Evolutionary conservation across 2,797 vertebrate species (phyloP).

Genomic region (Todus mexicanus): DNA sequence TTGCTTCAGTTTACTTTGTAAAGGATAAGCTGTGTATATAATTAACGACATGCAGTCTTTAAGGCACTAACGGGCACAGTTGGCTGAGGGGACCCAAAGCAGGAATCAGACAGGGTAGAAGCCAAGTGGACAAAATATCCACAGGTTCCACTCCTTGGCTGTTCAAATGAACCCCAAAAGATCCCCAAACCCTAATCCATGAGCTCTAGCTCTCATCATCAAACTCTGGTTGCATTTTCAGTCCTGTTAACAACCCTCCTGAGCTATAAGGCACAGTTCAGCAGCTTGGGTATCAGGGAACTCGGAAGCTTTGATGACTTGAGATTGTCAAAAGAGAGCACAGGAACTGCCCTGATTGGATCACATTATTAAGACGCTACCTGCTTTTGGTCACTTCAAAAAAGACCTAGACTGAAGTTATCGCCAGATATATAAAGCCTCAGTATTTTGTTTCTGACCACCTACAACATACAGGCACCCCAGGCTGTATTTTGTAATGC

Average conservation of each 20-base stretch:
- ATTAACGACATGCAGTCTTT: background rate
- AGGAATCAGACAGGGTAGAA: background rate
- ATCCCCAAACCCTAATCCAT: background rate
- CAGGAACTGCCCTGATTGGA: background rate
- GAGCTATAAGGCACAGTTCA: background rate
- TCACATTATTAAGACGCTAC: background rate
- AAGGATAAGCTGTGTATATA: background rate
- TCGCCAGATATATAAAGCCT: background rate
- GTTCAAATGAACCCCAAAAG: background rate
- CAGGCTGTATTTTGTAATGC: background rate
- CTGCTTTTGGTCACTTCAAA: background rate
- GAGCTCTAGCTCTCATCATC: background rate
- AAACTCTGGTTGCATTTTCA: background rate
- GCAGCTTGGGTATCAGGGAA: background rate
- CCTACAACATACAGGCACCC: background rate
- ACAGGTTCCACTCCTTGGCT: background rate
- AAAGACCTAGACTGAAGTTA: background rate
- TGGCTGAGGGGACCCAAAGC: background rate
- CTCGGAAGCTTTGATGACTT: background rate
- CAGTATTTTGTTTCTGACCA: background rate
- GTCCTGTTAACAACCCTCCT: background rate
- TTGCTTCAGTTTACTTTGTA: background rate
- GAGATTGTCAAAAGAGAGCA: background rate
- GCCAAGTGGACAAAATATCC: background rate
- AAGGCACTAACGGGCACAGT: background rate